These are phyloP conservation scores for Hippolais icterina DNA, from an alignment of 2,113 vertebrate species.

Conservation along the genomic window DNA sequence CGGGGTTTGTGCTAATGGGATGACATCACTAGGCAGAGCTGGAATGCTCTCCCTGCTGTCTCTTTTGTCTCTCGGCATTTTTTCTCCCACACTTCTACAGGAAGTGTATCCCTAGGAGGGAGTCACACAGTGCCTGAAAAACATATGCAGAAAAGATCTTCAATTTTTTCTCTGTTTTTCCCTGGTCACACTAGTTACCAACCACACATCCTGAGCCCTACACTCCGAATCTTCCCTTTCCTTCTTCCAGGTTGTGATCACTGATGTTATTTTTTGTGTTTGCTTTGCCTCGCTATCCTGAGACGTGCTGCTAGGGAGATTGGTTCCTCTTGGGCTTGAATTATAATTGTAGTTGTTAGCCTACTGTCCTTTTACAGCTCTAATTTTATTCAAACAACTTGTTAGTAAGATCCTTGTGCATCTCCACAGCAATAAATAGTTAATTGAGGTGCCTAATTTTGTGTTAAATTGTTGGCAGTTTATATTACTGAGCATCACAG, in stretches of 20 bases:
- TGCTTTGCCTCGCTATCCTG: neutral
- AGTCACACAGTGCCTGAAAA: neutral
- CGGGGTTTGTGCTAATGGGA: slow-evolving; percentile 6
- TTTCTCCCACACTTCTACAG: slow-evolving; percentile 27
- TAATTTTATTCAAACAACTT: slow-evolving; percentile 6
- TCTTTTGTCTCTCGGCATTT: slow-evolving; percentile 10
- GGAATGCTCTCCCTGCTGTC: slow-evolving; percentile 15
- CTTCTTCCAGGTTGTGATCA: neutral
- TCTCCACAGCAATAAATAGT: neutral
- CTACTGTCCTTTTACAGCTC: neutral
- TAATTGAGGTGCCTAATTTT: neutral
- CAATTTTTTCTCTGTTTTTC: neutral
- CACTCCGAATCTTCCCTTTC: neutral
- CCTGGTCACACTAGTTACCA: neutral
- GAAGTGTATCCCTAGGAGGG: neutral
- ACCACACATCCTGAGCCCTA: neutral
- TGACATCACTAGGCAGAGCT: slow-evolving; percentile 29
- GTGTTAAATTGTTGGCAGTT: neutral
- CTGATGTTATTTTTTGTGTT: neutral
- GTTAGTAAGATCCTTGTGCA: neutral
- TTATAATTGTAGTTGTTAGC: neutral
- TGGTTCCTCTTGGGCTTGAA: neutral
- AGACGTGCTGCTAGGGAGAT: neutral
- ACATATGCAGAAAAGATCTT: neutral
- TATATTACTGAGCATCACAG: neutral